phyloP scores from a whole-genome alignment of 2,113 vertebrate species.

The Notechis scutatus region DNA sequence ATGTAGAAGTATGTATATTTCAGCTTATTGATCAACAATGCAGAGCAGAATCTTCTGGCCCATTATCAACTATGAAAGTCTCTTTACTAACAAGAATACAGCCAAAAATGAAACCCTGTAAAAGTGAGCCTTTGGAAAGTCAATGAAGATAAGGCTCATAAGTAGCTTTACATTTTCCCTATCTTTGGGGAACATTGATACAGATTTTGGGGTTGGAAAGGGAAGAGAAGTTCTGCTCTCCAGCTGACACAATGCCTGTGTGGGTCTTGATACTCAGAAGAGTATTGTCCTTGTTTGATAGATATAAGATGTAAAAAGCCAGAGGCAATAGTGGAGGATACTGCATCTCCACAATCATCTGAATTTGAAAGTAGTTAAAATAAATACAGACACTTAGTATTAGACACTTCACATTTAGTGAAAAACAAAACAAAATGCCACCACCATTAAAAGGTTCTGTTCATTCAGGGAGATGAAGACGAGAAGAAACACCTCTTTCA shows the following conservation, averaged over 20 bases:
- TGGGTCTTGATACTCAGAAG: slow-evolving; percentile 57
- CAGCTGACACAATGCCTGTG: slow-evolving; percentile 42
- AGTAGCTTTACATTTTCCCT: slow-evolving; percentile 54
- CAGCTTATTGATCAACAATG: slow-evolving; percentile 37
- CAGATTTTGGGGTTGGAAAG: slow-evolving; percentile 39
- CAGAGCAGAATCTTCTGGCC: slow-evolving; percentile 27
- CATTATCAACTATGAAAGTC: slow-evolving; percentile 34
- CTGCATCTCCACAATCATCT: slow-evolving; percentile 55
- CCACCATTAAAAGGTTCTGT: slow-evolving; percentile 25
- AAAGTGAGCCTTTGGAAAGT: slow-evolving; percentile 50
- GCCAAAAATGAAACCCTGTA: slow-evolving; percentile 21
- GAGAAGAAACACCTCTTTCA: slow-evolving; percentile 47
- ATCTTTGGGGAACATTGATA: slow-evolving; percentile 59
- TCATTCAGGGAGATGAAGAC: slow-evolving; percentile 45
- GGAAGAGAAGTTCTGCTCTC: slow-evolving; percentile 45
- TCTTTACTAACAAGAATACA: slow-evolving; percentile 53
- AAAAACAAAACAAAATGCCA: slow-evolving; percentile 34
- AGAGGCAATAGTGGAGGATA: slow-evolving; percentile 54
- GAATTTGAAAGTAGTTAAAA: slow-evolving; percentile 48
- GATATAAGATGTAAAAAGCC: slow-evolving; percentile 57
- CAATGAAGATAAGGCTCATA: slow-evolving; percentile 51
- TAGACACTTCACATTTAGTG: neutral
- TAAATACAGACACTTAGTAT: slow-evolving; percentile 6
- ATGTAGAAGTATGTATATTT: slow-evolving; percentile 10
- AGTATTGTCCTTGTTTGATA: slow-evolving; percentile 58